Evolutionary conservation across 2,888 invertebrate species (phyloP).

Genomic region (Epinotia nisella): DNA sequence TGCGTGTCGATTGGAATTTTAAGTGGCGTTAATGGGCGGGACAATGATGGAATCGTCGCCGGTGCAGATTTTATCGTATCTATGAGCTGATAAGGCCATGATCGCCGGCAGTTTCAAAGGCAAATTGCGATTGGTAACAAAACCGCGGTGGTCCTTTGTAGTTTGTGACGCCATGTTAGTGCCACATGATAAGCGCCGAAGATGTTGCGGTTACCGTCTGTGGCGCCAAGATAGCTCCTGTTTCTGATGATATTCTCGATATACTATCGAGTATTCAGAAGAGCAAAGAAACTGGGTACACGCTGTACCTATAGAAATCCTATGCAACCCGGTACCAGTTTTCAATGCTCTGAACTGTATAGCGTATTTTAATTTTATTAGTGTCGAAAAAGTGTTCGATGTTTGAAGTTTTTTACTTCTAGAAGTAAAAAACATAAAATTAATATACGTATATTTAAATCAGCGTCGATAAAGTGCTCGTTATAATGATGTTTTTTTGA

Average conservation of each 20-base stretch:
- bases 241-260: neutral
- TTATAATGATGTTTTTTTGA: neutral
- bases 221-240: neutral
- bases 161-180: conserved; percentile 16
- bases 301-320: no score
- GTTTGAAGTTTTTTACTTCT: no score
- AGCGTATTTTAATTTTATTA: neutral
- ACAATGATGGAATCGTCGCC: conserved; percentile 80
- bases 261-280: no score
- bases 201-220: neutral
- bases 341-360: neutral
- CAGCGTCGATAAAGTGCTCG: neutral
- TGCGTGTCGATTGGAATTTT: conserved; percentile 81
- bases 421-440: no score
- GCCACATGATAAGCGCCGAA: conserved; percentile 28
- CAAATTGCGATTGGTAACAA: conserved; percentile 74
- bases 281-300: neutral
- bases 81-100: conserved; percentile 74
- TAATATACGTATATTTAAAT: neutral
- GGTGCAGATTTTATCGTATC: conserved; percentile 76
- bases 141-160: conserved; percentile 65
- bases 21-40: conserved; percentile 82
- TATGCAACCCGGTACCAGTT: no score
- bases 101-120: conserved; percentile 81
- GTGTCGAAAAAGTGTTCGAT: neutral